Conservation (phyloP, 2,888 invertebrate genomes). For the Callinectes sapidus region DNA sequence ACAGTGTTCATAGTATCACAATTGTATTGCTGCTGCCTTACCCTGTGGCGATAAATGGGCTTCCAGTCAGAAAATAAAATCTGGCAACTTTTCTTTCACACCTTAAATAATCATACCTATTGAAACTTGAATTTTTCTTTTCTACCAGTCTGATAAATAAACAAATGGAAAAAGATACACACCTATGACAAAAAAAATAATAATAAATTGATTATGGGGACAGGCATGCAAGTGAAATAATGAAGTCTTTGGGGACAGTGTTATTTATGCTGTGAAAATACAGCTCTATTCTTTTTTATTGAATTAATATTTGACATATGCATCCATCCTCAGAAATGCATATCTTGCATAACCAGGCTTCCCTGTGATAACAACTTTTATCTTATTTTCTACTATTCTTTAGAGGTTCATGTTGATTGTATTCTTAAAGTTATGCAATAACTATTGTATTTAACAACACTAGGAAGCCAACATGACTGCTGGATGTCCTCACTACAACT, state of each 20-base stretch:
- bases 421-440: constrained; percentile 19
- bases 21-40: neutral
- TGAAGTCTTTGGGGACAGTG: constrained; percentile 12
- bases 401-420: constrained; percentile 25
- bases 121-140: neutral
- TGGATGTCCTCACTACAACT: constrained; percentile 6
- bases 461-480: constrained; percentile 17
- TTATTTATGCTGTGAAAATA: constrained; percentile 21
- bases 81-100: neutral
- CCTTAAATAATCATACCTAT: neutral
- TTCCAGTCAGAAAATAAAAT: neutral
- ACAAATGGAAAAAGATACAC: neutral
- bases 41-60: neutral
- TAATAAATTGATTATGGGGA: constrained; percentile 1
- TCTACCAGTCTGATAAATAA: neutral
- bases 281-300: neutral
- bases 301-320: constrained; percentile 12
- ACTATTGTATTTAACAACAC: constrained; percentile 16
- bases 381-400: constrained; percentile 16
- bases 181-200: neutral
- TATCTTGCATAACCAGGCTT: constrained; percentile 6
- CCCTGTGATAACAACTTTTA: constrained; percentile 19
- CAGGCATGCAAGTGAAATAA: constrained; percentile 25
- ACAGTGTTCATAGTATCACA: neutral
- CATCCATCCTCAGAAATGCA: constrained; percentile 20